Conservation (phyloP, 2,888 invertebrate species). For the Empis stercorea region DNA sequence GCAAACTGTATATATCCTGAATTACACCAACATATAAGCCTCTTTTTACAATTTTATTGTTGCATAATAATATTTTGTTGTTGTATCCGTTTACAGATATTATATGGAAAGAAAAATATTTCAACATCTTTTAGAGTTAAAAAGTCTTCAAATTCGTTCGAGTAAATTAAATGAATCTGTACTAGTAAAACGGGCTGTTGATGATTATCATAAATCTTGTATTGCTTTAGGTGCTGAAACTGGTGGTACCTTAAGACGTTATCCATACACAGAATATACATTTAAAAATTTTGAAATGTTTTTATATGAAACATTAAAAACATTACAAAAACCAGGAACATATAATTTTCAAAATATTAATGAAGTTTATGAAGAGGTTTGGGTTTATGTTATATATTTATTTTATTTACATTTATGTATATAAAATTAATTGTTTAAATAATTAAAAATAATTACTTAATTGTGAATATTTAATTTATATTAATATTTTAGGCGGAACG, state of each 20-base stretch:
- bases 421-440: background rate
- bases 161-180: slow-evolving; percentile 79
- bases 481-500: slow-evolving; percentile 29
- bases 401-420: too few relatives aligned
- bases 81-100: slow-evolving; percentile 47
- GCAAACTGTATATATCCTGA: too few relatives aligned
- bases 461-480: too few relatives aligned
- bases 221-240: slow-evolving; percentile 44
- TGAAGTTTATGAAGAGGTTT: slow-evolving; percentile 49
- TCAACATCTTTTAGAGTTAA: slow-evolving; percentile 82
- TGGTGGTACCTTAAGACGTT: slow-evolving; percentile 41
- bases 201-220: slow-evolving; percentile 67
- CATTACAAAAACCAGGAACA: slow-evolving; percentile 57
- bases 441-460: too few relatives aligned
- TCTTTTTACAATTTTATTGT: too few relatives aligned
- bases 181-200: slow-evolving; percentile 75
- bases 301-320: slow-evolving; percentile 71
- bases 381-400: slow-evolving; percentile 16
- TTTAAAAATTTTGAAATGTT: slow-evolving; percentile 77
- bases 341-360: slow-evolving; percentile 49
- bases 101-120: slow-evolving; percentile 85
- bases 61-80: too few relatives aligned
- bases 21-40: too few relatives aligned
- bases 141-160: slow-evolving; percentile 81
- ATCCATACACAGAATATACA: slow-evolving; percentile 51